Evolutionary conservation across 64 coral and sea anemone genomes (phyloP).

Genomic region (Hydrozoanthus tunicans): DNA sequence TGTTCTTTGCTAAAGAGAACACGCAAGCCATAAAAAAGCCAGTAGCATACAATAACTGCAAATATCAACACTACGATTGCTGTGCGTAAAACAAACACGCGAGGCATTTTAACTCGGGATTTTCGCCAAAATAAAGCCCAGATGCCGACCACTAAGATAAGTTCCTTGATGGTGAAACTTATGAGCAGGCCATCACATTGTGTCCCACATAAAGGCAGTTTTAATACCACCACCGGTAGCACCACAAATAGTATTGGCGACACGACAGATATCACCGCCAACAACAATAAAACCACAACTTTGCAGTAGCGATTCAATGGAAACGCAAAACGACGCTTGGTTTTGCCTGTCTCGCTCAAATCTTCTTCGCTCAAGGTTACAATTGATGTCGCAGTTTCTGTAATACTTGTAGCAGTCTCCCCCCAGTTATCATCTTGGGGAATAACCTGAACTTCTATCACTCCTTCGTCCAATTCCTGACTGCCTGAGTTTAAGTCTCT

Average conservation of each 20-base stretch:
- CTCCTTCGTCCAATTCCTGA: slow-evolving; percentile 94
- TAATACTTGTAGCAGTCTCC: slow-evolving; percentile 96
- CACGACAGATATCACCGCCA: slow-evolving; percentile 68
- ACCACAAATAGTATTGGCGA: slow-evolving; percentile 95
- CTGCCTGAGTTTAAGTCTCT: slow-evolving; percentile 62
- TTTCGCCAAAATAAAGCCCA: slow-evolving; percentile 98
- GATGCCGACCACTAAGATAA: slow-evolving; percentile 84
- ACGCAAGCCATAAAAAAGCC: slow-evolving; percentile 92
- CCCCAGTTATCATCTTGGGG: slow-evolving; percentile 99
- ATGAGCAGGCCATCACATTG: slow-evolving; percentile 94
- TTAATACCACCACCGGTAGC: slow-evolving; percentile 80
- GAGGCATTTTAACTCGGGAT: slow-evolving; percentile 80
- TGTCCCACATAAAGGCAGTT: slow-evolving; percentile 72
- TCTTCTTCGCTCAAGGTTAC: slow-evolving; percentile 93
- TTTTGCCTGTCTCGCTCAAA: slow-evolving; percentile 86
- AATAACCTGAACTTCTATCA: slow-evolving; percentile 99
- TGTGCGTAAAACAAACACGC: slow-evolving; percentile 84
- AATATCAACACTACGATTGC: slow-evolving; percentile 80
- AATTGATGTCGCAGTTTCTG: slow-evolving; percentile 96
- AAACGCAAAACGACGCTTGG: slow-evolving; percentile 63
- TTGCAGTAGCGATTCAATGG: slow-evolving; percentile 75
- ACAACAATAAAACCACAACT: slow-evolving; percentile 61
- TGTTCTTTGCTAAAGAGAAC: slow-evolving; percentile 69
- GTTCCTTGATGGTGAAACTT: slow-evolving; percentile 90
- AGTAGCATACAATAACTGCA: slow-evolving; percentile 86